Conservation (phyloP, 1,140 invertebrate species). For the Drosophila leontia region DNA sequence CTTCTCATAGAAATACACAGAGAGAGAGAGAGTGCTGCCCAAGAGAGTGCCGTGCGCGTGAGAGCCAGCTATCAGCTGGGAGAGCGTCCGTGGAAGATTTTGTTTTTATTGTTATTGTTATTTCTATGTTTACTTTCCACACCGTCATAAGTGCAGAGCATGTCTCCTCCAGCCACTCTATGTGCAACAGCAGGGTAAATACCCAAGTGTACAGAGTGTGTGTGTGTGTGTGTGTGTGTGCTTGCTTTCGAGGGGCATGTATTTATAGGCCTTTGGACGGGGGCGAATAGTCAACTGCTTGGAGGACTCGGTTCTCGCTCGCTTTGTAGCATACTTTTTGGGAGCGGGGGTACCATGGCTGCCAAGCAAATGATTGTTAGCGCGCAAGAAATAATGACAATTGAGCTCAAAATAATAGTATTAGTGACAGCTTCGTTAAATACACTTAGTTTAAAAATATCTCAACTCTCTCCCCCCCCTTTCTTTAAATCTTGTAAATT, state of each 20-base stretch:
- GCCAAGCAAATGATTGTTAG: neutral
- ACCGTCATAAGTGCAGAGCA: slow-evolving; percentile 16
- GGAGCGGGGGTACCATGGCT: neutral
- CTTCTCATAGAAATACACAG: slow-evolving; percentile 7
- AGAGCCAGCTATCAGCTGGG: slow-evolving; percentile 36
- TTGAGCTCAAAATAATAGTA: neutral
- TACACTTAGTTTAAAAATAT: neutral
- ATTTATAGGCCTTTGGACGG: slow-evolving; percentile 13
- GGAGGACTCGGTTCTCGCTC: slow-evolving; percentile 9
- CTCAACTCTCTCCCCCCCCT: neutral
- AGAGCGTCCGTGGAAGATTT: slow-evolving; percentile 15
- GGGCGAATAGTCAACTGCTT: slow-evolving; percentile 12
- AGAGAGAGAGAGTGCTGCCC: slow-evolving; percentile 22
- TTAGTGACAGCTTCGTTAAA: neutral
- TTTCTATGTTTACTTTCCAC: slow-evolving; percentile 41
- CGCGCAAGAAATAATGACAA: neutral
- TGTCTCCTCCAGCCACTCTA: slow-evolving; percentile 21
- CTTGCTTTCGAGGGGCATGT: slow-evolving; percentile 7
- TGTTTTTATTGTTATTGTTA: slow-evolving; percentile 27
- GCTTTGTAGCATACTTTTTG: slow-evolving; percentile 18
- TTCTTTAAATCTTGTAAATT: neutral
- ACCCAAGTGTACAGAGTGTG: neutral
- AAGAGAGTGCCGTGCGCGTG: slow-evolving; percentile 8
- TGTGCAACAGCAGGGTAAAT: slow-evolving; percentile 25
- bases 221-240: neutral